Conservation (phyloP, 2,888 invertebrate species). For the Callyntrura guangdongensis region DNA sequence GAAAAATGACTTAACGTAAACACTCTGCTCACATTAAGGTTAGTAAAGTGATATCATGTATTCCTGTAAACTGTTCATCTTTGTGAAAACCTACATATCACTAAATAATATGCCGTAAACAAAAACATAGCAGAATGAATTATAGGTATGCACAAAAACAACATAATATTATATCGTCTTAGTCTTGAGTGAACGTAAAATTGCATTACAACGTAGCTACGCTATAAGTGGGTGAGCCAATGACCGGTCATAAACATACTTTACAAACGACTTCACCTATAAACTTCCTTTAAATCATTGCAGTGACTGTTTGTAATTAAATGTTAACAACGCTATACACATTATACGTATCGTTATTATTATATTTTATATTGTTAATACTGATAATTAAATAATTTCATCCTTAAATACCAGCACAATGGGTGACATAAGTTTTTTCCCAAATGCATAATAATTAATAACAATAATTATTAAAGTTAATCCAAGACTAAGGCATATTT, state of each 20-base stretch:
- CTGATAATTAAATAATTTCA: conserved; percentile 30
- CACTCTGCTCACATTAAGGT: conserved; percentile 31
- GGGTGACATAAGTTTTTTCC: conserved; percentile 32
- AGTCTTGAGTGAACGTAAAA: background rate
- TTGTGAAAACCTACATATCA: too few relatives aligned
- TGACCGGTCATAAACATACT: conserved; percentile 70
- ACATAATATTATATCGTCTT: background rate
- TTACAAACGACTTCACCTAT: background rate
- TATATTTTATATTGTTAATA: background rate
- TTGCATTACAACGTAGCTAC: background rate
- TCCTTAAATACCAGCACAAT: conserved; percentile 24
- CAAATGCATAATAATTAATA: background rate
- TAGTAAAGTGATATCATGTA: conserved; percentile 57
- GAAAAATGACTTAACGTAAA: background rate
- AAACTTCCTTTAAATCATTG: conserved; percentile 31
- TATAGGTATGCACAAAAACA: background rate
- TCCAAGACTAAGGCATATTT: background rate
- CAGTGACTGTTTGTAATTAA: background rate
- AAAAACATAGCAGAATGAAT: too few relatives aligned
- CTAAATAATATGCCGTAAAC: too few relatives aligned
- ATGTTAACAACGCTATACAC: background rate
- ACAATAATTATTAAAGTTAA: background rate
- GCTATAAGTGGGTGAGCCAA: conserved; percentile 69
- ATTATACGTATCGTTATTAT: background rate
- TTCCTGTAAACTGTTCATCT: too few relatives aligned